A percentile compares a stretch with the other conserved stretches of the same genome.
These are phyloP conservation scores for Drosophila niveifrons DNA, from an alignment of 2,888 invertebrate species.

Conservation along the genomic window DNA sequence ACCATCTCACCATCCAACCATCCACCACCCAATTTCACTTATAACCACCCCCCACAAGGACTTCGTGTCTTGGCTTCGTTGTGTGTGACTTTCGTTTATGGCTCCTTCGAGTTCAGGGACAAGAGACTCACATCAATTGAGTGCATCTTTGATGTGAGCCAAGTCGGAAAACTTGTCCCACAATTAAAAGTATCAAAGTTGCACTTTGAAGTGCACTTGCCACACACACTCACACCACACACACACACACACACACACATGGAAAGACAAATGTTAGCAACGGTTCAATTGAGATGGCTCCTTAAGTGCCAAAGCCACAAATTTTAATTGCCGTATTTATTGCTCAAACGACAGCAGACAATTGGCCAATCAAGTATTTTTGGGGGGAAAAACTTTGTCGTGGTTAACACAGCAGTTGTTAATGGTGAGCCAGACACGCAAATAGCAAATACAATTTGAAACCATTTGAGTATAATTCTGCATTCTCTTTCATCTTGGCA, in stretches of 20 bases:
- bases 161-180: conserved; percentile 16
- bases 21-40: neutral
- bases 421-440: neutral
- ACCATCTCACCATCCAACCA: neutral
- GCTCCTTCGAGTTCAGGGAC: conserved; percentile 46
- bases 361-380: conserved; percentile 55
- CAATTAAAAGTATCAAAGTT: conserved; percentile 35
- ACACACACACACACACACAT: conserved; percentile 24
- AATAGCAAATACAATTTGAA: neutral
- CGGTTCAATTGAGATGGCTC: conserved; percentile 15
- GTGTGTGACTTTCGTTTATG: conserved; percentile 14
- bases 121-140: conserved; percentile 40
- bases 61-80: neutral
- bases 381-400: conserved; percentile 10
- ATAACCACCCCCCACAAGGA: neutral
- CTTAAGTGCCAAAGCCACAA: conserved; percentile 45
- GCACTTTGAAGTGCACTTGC: conserved; percentile 33
- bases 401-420: conserved; percentile 4
- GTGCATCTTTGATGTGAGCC: conserved; percentile 62
- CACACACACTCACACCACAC: conserved; percentile 20
- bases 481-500: neutral
- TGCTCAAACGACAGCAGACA: conserved; percentile 37
- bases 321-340: conserved; percentile 57
- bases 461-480: neutral
- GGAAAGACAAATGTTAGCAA: conserved; percentile 16